Conservation (phyloP, 2,797 vertebrate genomes). For the Poecilia velifera region DNA sequence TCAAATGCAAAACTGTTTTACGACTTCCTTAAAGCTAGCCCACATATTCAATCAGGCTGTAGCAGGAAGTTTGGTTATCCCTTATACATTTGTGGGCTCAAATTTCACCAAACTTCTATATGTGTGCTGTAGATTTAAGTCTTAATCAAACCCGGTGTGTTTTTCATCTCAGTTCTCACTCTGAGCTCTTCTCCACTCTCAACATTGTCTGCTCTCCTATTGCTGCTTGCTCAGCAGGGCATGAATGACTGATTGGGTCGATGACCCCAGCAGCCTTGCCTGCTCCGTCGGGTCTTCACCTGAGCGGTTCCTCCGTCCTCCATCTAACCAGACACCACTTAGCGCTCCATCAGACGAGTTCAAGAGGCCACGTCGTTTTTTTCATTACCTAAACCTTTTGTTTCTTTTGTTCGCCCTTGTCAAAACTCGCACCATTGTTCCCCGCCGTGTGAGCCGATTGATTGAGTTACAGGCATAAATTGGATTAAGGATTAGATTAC, state of each 20-base stretch:
- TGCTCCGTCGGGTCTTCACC: constrained; percentile 42
- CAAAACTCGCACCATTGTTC: not conserved
- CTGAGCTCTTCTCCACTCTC: constrained; percentile 38
- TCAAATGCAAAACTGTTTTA: constrained; percentile 1
- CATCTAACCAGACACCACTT: constrained; percentile 11
- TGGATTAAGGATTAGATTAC: not conserved
- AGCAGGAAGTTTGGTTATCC: not conserved
- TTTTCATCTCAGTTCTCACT: constrained; percentile 34
- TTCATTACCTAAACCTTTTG: not conserved
- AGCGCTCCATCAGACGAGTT: constrained; percentile 8
- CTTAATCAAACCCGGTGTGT: not conserved
- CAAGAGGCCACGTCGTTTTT: not conserved
- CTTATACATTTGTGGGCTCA: not conserved
- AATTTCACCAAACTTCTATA: constrained; percentile 6
- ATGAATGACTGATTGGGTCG: constrained; percentile 51
- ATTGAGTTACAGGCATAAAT: not conserved
- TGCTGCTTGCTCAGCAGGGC: constrained; percentile 43
- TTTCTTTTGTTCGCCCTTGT: not conserved
- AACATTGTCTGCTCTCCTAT: constrained; percentile 59
- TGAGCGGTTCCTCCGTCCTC: constrained; percentile 3
- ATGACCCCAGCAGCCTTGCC: constrained; percentile 47
- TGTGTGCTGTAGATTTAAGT: constrained; percentile 3
- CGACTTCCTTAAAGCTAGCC: constrained; percentile 35
- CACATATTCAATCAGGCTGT: not conserved
- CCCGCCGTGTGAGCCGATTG: not conserved